Percentiles rank a stretch among this genome's conserved stretches.
phyloP scores from a whole-genome alignment of 2,797 vertebrate genomes.

The Pagetopsis macropterus region DNA sequence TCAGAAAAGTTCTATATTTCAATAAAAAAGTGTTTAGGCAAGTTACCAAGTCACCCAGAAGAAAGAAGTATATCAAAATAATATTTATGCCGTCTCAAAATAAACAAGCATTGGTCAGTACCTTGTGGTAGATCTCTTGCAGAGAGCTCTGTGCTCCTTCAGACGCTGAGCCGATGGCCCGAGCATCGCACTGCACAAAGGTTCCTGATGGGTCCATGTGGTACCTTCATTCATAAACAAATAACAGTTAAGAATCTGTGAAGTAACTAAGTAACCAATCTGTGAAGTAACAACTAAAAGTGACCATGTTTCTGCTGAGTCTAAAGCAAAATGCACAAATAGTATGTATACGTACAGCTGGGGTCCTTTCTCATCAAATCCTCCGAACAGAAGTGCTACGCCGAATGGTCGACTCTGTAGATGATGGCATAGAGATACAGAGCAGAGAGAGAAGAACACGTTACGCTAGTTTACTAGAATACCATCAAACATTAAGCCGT shows the following conservation, averaged over 20 bases:
- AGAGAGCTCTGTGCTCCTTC: slow-evolving; percentile 98
- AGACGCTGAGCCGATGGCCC: slow-evolving; percentile 96
- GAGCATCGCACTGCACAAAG: slow-evolving; percentile 96
- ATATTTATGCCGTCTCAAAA: background rate
- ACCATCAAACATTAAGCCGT: background rate
- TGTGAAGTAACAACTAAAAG: background rate
- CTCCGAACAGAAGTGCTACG: slow-evolving; percentile 96
- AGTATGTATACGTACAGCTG: slow-evolving; percentile 88
- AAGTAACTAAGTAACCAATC: background rate
- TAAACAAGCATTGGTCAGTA: slow-evolving; percentile 53
- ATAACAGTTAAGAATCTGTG: background rate
- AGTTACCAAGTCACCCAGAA: background rate
- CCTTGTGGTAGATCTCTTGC: slow-evolving; percentile 99
- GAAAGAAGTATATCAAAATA: background rate
- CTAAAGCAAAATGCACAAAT: background rate
- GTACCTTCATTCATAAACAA: slow-evolving; percentile 82
- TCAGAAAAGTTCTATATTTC: too few relatives aligned
- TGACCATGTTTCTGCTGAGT: background rate
- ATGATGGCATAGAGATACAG: background rate
- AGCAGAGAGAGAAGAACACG: background rate
- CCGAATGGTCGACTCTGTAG: slow-evolving; percentile 95
- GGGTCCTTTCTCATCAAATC: slow-evolving; percentile 97
- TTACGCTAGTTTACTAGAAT: background rate
- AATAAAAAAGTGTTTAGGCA: background rate
- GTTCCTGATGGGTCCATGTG: slow-evolving; percentile 99